phyloP scores from a whole-genome alignment of 1,140 invertebrate genomes.

The Papilio polytes region DNA sequence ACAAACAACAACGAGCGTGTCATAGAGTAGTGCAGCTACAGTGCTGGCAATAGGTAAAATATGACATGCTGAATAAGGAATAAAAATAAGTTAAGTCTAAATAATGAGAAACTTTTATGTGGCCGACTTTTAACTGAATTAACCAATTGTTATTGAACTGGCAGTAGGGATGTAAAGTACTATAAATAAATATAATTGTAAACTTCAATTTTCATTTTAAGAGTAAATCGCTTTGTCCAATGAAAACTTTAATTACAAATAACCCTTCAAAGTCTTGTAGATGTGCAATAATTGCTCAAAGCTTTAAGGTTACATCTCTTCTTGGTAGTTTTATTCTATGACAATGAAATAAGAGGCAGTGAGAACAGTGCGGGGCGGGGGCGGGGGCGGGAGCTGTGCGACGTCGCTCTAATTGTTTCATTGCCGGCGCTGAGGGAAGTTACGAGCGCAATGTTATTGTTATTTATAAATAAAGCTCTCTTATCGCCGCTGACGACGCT shows the following conservation, averaged over 20 bases:
- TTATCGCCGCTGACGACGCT: slow-evolving; percentile 6
- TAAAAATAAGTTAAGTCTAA: too few relatives aligned
- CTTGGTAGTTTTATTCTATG: slow-evolving; percentile 34
- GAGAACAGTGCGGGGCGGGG: background rate
- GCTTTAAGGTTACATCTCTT: background rate
- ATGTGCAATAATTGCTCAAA: too few relatives aligned
- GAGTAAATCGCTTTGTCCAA: too few relatives aligned
- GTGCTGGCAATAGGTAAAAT: slow-evolving; percentile 35
- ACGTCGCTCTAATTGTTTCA: slow-evolving; percentile 63
- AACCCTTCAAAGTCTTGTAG: too few relatives aligned
- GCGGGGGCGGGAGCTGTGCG: slow-evolving; percentile 40
- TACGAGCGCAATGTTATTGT: slow-evolving; percentile 32
- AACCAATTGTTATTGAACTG: too few relatives aligned
- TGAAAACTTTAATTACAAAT: too few relatives aligned
- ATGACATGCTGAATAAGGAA: background rate
- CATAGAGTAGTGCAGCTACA: slow-evolving; percentile 38
- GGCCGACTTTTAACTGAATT: too few relatives aligned
- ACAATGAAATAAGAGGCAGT: slow-evolving; percentile 19
- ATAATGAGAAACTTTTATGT: too few relatives aligned
- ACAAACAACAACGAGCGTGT: slow-evolving; percentile 62
- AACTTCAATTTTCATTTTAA: too few relatives aligned
- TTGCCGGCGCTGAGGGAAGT: slow-evolving; percentile 50
- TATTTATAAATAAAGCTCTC: slow-evolving; percentile 38
- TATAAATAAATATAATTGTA: too few relatives aligned
- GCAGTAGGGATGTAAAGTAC: too few relatives aligned